Base-by-base conservation (phyloP, 2,113 vertebrate genomes). In the Melanerpes formicivorus region DNA sequence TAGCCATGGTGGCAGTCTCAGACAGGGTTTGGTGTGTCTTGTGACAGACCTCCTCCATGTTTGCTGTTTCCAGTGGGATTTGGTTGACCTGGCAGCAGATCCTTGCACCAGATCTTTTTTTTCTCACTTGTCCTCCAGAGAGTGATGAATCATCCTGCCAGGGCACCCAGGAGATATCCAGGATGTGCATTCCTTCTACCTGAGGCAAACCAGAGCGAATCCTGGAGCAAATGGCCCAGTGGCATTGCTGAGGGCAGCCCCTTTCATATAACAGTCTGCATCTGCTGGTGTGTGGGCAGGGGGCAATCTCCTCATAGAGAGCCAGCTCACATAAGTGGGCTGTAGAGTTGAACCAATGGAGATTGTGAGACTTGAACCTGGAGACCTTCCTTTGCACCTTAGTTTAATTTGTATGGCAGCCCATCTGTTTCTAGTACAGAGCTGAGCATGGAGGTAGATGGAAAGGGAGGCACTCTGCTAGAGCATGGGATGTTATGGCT, bases 391-490 rank as follows among this genome's bases (percentile, higher is more conserved):
- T 74, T 30, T 71, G 48, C 27, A 8, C 23, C 37, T 74, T 0
- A 0, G 19, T n/a, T 73, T 2, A 3, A 19, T 66, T 65, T 75
- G 5, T 15, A 2, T 22, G 29, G 58, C 55, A 62, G 18, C 18
- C 40, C 42, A 0, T 62, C 46, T 42, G 17, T 10, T 67, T 25
- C 69, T 67, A 37, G 29, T 2, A 1, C 76, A 40, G 30, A 34
- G 46, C 0, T 0, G 6, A 46, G 14, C 7, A 2, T 1, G 13
- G 56, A n/a, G 40, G 40, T 1, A 0, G 37, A 3, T 73, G 56
- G 25, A 27, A 50, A 40, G 23, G 69, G 74, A 84, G 34, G 23
- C 18, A 14, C 25, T 66, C 56, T 71, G 15, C 37, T n/a, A 6
- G 65, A 64, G n/a, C 37, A 18, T 0, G 0, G 60, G 25, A 14